Evolutionary conservation across 2,888 invertebrate species (phyloP).

Genomic region (Calliphora vomitoria): DNA sequence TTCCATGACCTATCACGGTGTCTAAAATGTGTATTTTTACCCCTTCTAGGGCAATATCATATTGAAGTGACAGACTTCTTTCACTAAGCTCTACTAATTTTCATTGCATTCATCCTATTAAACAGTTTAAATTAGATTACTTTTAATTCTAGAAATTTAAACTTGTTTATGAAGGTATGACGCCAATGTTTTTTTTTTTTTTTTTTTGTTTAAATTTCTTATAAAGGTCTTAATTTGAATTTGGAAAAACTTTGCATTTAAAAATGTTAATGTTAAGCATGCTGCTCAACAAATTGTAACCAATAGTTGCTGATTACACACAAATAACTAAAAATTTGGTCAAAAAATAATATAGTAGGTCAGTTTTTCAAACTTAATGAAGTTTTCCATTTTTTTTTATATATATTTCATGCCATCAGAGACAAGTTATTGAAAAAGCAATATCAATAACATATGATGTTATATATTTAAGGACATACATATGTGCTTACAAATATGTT

Average conservation of each 20-base stretch:
- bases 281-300: neutral
- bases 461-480: neutral
- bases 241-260: neutral
- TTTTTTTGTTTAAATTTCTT: neutral
- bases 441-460: conserved; percentile 30
- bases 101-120: too few relatives aligned
- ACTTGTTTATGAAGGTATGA: too few relatives aligned
- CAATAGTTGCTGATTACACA: conserved; percentile 9
- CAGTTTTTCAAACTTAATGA: conserved; percentile 1
- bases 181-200: neutral
- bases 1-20: too few relatives aligned
- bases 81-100: too few relatives aligned
- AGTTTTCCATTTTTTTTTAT: neutral
- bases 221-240: neutral
- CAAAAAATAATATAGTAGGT: neutral
- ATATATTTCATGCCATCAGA: neutral
- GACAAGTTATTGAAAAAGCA: neutral
- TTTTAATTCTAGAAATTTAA: too few relatives aligned
- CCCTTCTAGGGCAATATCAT: too few relatives aligned
- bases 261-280: too few relatives aligned
- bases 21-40: too few relatives aligned
- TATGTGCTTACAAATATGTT: neutral
- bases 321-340: conserved; percentile 1
- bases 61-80: too few relatives aligned
- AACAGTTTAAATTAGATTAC: too few relatives aligned